A percentile compares a stretch with the other conserved stretches of the same genome.
phyloP scores from a whole-genome alignment of 1,140 invertebrate genomes.

The Megalopta genalis region DNA sequence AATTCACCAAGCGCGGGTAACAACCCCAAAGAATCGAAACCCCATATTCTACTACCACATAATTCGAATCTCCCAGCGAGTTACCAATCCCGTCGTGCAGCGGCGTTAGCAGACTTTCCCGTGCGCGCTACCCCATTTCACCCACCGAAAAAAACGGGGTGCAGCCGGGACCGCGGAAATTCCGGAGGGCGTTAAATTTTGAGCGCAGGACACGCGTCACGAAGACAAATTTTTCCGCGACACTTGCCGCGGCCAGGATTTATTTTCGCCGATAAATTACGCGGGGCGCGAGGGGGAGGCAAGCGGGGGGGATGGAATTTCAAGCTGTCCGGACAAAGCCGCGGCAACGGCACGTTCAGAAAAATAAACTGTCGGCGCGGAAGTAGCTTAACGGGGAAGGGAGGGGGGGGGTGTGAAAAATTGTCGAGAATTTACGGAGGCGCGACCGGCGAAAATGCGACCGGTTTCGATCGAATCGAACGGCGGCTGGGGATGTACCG shows the following conservation, averaged over 20 bases:
- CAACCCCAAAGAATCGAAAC: too few relatives aligned
- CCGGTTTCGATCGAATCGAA: too few relatives aligned
- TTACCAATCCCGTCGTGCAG: background rate
- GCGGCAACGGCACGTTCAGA: background rate
- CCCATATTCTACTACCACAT: too few relatives aligned
- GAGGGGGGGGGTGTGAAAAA: too few relatives aligned
- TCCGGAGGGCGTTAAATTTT: slow-evolving; percentile 23
- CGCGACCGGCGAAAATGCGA: background rate
- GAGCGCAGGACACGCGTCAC: slow-evolving; percentile 11
- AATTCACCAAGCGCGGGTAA: too few relatives aligned
- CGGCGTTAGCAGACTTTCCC: background rate
- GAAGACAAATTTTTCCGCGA: slow-evolving; percentile 17
- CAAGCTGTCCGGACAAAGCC: background rate
- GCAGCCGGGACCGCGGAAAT: background rate
- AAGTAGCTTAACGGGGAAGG: too few relatives aligned
- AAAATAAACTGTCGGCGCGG: background rate
- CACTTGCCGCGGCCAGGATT: slow-evolving; percentile 12
- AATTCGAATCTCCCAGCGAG: too few relatives aligned
- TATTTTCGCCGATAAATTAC: slow-evolving; percentile 31
- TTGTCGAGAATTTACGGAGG: background rate
- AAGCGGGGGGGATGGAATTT: background rate
- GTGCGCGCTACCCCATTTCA: too few relatives aligned
- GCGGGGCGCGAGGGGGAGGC: background rate
- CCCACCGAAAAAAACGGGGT: background rate
- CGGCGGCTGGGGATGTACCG: too few relatives aligned